Evolutionary conservation across 2,113 vertebrate genomes (phyloP).

Genomic region (Planiliza haematocheilus): DNA sequence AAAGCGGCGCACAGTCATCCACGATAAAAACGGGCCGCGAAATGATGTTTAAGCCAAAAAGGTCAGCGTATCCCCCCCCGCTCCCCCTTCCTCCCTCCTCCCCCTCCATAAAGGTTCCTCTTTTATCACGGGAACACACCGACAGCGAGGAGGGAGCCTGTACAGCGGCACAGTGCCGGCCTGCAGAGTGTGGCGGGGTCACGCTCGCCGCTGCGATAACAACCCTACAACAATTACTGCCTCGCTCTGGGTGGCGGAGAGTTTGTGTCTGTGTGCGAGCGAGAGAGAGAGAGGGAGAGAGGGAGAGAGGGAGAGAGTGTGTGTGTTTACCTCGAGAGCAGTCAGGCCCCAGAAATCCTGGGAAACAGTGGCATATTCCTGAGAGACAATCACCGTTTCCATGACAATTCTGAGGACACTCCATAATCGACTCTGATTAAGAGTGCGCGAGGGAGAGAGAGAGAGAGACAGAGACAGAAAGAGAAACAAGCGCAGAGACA

Average conservation of each 20-base stretch:
- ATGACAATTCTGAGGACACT: slow-evolving; percentile 99
- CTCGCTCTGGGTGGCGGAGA: slow-evolving; percentile 10
- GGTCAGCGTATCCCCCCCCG: slow-evolving; percentile 2
- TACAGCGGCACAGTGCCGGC: slow-evolving; percentile 21
- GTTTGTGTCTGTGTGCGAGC: slow-evolving; percentile 22
- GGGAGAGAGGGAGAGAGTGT: too few species aligned
- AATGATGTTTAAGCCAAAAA: not conserved
- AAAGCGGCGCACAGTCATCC: too few species aligned
- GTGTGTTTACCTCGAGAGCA: slow-evolving; percentile 93
- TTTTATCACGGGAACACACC: not conserved
- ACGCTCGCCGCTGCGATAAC: slow-evolving; percentile 55
- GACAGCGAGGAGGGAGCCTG: not conserved
- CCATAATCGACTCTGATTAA: slow-evolving; percentile 93
- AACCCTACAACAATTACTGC: slow-evolving; percentile 56
- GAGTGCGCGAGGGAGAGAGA: slow-evolving; percentile 18
- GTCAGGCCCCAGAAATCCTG: slow-evolving; percentile 96
- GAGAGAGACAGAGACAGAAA: not conserved
- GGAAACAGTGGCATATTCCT: slow-evolving; percentile 98
- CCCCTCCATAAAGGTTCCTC: not conserved
- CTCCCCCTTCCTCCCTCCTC: too few species aligned
- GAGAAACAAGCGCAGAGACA: not conserved
- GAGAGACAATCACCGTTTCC: slow-evolving; percentile 98
- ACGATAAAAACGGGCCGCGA: not conserved
- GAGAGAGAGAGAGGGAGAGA: too few species aligned
- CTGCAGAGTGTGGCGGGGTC: slow-evolving; percentile 31